Conservation (phyloP, 2,113 vertebrate species). For the Cisticola juncidis region DNA sequence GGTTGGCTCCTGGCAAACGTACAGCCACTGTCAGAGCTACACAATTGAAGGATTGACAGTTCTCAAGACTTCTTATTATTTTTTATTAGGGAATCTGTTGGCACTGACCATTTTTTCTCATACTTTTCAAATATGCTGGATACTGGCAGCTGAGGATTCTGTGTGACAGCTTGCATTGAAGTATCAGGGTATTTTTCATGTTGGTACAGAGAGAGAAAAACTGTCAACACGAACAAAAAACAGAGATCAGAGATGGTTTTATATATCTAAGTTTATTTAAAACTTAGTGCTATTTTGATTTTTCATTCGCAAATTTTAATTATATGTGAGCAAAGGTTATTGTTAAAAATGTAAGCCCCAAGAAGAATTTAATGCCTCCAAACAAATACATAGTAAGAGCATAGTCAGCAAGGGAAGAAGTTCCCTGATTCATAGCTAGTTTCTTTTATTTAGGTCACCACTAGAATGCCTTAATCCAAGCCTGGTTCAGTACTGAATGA, state of each 20-base stretch:
- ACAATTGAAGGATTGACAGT: conserved; percentile 31
- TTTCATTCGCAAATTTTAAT: conserved; percentile 43
- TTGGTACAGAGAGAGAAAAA: conserved; percentile 21
- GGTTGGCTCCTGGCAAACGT: background rate
- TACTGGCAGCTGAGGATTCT: conserved; percentile 38
- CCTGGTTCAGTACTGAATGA: background rate
- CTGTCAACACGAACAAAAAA: conserved; percentile 28
- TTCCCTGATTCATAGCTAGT: background rate
- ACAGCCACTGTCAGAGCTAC: background rate
- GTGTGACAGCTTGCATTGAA: background rate
- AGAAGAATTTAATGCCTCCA: background rate
- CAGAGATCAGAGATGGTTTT: background rate
- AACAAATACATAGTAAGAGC: background rate
- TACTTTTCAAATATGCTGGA: background rate
- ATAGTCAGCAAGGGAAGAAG: background rate
- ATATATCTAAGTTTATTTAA: conserved; percentile 21
- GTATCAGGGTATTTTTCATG: conserved; percentile 17
- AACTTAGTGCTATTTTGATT: conserved; percentile 23
- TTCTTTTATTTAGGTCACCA: conserved; percentile 46
- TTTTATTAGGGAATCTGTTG: conserved; percentile 40
- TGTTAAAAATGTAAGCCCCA: background rate
- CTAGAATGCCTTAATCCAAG: conserved; percentile 17
- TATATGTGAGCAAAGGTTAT: background rate
- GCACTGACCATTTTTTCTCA: conserved; percentile 33
- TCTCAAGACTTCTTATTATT: conserved; percentile 55